phyloP scores from a whole-genome alignment of 2,888 invertebrate species.

The Lomographa bimaculata region DNA sequence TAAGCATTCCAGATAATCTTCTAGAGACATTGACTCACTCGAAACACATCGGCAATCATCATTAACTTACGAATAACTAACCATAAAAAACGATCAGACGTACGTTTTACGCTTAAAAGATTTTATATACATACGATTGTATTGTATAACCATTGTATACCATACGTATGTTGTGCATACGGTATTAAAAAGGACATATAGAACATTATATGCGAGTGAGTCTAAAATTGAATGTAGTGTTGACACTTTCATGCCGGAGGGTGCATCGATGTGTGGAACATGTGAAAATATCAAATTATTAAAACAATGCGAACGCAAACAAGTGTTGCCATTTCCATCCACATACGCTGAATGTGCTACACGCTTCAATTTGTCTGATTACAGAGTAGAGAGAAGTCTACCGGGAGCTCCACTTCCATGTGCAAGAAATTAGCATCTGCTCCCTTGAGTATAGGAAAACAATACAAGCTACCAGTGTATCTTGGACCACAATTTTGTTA shows the following conservation, averaged over 20 bases:
- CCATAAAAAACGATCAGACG: too few species aligned
- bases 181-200: too few species aligned
- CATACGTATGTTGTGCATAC: too few species aligned
- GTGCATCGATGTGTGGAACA: constrained; percentile 10
- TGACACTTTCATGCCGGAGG: constrained; percentile 11
- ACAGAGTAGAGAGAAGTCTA: constrained; percentile 4
- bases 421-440: constrained; percentile 13
- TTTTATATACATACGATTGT: too few species aligned
- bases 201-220: too few species aligned
- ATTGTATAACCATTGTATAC: too few species aligned
- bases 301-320: constrained; percentile 29
- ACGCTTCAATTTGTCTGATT: constrained; percentile 22
- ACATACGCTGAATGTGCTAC: constrained; percentile 20
- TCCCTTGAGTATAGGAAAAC: constrained; percentile 14
- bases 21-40: too few species aligned
- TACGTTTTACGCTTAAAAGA: too few species aligned
- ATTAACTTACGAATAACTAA: too few species aligned
- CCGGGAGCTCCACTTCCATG: constrained; percentile 9
- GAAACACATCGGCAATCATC: too few species aligned
- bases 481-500: constrained; percentile 6
- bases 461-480: constrained; percentile 7
- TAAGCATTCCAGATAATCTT: too few species aligned
- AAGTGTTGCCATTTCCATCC: constrained; percentile 23
- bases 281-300: constrained; percentile 28
- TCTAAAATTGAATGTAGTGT: constrained; percentile 3